These are phyloP conservation scores for Macquaria ambigua DNA, from an alignment of 2,113 vertebrate genomes.

Conservation along the genomic window DNA sequence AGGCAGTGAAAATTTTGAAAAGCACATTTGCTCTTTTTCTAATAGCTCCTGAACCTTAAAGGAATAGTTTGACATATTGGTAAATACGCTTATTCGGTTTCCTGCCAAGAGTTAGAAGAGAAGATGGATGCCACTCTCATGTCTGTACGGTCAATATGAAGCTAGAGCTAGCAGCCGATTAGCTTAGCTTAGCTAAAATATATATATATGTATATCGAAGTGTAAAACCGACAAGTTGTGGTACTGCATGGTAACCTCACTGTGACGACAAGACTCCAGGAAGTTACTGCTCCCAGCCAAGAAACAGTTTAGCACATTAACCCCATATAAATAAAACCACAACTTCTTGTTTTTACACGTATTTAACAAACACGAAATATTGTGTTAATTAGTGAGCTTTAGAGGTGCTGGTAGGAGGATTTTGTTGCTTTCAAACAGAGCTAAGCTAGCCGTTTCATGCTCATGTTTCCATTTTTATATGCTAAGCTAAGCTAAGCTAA, in stretches of 20 bases:
- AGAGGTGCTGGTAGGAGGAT: background rate
- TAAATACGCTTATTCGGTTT: background rate
- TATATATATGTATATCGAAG: background rate
- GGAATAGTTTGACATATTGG: background rate
- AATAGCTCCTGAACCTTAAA: background rate
- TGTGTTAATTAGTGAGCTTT: no score
- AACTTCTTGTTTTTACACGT: background rate
- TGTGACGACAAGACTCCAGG: background rate
- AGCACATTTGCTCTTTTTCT: background rate
- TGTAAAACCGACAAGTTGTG: background rate
- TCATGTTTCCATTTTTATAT: no score
- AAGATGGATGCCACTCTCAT: background rate
- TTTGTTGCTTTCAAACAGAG: background rate
- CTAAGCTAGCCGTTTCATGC: background rate
- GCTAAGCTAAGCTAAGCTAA: background rate
- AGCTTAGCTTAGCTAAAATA: background rate
- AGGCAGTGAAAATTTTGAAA: background rate
- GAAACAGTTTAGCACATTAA: background rate
- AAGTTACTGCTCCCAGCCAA: background rate
- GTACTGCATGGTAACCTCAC: background rate
- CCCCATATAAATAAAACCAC: background rate
- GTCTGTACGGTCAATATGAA: background rate
- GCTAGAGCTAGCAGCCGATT: background rate
- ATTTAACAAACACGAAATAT: no score
- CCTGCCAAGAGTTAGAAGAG: background rate